Evolutionary conservation across 2,888 invertebrate genomes (phyloP), one percentile per base, ranked within the genome.

Genomic region (Alentia gelatinosa): DNA sequence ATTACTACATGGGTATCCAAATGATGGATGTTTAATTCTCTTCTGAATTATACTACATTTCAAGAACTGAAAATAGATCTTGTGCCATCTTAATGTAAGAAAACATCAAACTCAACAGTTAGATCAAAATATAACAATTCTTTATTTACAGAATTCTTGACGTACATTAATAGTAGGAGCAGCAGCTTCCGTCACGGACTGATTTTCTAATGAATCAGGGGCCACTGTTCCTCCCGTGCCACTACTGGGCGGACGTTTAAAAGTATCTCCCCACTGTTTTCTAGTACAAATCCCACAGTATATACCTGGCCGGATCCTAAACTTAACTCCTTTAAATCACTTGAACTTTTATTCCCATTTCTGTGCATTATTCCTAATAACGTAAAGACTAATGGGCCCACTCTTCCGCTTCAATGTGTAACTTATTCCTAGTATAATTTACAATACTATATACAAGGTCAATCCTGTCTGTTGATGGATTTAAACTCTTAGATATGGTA

Each of bases 41-140:
- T n/a, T n/a, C n/a, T n/a, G n/a, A n/a, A n/a, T n/a, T n/a, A n/a
- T n/a, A n/a, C n/a, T n/a, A n/a, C n/a, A n/a, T n/a, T n/a, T n/a
- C n/a, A n/a, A n/a, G n/a, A n/a, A n/a, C n/a, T n/a, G n/a, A n/a
- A n/a, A n/a, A n/a, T n/a, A n/a, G n/a, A n/a, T n/a, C n/a, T n/a
- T n/a, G n/a, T n/a, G n/a, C n/a, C n/a, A n/a, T n/a, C n/a, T n/a
- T n/a, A n/a, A n/a, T n/a, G n/a, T n/a, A n/a, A n/a, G n/a, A n/a
- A n/a, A n/a, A n/a, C n/a, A n/a, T n/a, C n/a, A n/a, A n/a, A 56
- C 56, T n/a, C 23, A 3, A 56, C 23, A 56, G n/a, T 3, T 56
- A 56, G 56, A n/a, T n/a, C 56, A 56, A 56, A 56, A 56, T 56
- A 56, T 56, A 56, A 56, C 56, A 56, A 56, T 56, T 56, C 56